These are phyloP conservation scores for Eriosoma lanigerum DNA, from an alignment of 1,140 invertebrate species.

Conservation along the genomic window DNA sequence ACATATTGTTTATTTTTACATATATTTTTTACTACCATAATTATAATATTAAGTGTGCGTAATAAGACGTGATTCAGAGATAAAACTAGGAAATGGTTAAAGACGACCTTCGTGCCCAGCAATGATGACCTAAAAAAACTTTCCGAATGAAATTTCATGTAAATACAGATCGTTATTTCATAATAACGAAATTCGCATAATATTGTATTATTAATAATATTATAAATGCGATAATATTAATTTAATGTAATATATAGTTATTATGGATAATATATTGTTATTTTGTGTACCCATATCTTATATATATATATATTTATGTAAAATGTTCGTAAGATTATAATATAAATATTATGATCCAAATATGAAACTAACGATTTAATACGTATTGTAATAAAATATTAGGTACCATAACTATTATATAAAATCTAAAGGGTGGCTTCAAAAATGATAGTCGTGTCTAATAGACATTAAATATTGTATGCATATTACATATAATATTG, in stretches of 20 bases:
- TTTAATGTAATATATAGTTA: too few species aligned
- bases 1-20: not conserved
- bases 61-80: conserved; percentile 24
- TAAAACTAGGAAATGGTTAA: conserved; percentile 30
- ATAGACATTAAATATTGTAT: not conserved
- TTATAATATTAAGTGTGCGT: conserved; percentile 9
- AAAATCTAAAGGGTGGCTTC: not conserved
- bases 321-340: too few species aligned
- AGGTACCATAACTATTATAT: too few species aligned
- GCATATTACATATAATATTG: not conserved
- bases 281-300: too few species aligned
- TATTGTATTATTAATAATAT: not conserved
- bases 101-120: conserved; percentile 25
- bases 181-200: not conserved
- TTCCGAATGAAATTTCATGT: not conserved
- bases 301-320: too few species aligned
- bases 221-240: too few species aligned
- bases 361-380: too few species aligned
- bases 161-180: conserved; percentile 16
- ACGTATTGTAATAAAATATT: too few species aligned
- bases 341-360: too few species aligned
- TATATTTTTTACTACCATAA: not conserved
- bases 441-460: not conserved
- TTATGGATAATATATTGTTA: too few species aligned
- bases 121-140: conserved; percentile 38